Conservation (phyloP, 2,888 invertebrate genomes). For the Leptinotarsa juncta region DNA sequence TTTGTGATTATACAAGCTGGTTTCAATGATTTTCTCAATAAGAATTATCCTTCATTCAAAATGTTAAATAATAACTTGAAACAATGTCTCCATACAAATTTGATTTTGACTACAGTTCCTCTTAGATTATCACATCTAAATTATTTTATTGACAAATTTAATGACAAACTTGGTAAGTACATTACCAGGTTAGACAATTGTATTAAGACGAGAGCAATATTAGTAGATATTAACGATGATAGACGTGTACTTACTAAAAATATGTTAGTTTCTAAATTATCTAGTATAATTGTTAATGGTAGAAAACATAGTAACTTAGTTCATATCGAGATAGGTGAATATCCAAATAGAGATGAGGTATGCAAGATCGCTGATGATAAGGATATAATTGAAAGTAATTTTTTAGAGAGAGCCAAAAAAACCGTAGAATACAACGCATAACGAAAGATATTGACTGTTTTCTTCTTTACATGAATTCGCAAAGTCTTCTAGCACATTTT, state of each 20-base stretch:
- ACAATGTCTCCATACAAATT: not conserved
- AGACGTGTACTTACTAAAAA: not conserved
- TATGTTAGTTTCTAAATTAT: not conserved
- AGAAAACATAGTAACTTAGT: not conserved
- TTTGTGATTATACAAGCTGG: conserved; percentile 14
- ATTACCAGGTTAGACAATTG: not conserved
- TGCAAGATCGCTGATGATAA: no score
- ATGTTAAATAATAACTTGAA: conserved; percentile 14
- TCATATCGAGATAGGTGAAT: not conserved
- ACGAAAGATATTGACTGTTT: not conserved
- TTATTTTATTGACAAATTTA: not conserved
- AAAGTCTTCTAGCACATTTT: conserved; percentile 1
- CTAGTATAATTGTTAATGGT: not conserved
- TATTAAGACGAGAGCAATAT: not conserved
- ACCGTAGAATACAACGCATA: not conserved
- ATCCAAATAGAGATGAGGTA: no score
- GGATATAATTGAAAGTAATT: not conserved
- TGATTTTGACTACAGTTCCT: not conserved
- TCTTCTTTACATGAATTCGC: not conserved
- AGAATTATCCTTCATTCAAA: conserved; percentile 5
- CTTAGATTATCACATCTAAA: not conserved
- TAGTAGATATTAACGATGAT: no score
- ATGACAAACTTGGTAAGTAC: not conserved
- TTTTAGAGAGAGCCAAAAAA: not conserved
- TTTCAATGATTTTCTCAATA: conserved; percentile 4